These are phyloP conservation scores for Siniperca undulata DNA, from an alignment of 2,797 vertebrate genomes.

Conservation along the genomic window DNA sequence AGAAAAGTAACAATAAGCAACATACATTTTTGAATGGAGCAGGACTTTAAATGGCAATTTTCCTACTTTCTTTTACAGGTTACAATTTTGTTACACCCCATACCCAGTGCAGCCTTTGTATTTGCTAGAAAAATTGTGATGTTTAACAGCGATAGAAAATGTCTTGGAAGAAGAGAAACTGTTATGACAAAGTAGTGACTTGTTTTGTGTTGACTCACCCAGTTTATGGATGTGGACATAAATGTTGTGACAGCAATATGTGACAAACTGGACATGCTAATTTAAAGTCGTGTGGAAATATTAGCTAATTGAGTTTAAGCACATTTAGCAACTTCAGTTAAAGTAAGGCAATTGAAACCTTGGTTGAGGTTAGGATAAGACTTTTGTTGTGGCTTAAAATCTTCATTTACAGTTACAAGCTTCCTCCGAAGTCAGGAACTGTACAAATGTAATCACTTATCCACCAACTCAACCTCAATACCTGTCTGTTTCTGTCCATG, in stretches of 20 bases:
- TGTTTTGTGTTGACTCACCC: not conserved
- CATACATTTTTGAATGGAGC: not conserved
- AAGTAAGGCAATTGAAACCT: not conserved
- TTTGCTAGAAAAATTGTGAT: not conserved
- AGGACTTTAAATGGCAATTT: not conserved
- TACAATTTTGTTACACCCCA: not conserved
- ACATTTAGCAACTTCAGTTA: not conserved
- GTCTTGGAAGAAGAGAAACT: not conserved
- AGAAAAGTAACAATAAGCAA: not conserved
- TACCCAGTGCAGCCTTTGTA: not conserved
- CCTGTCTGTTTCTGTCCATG: not conserved
- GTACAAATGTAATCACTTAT: constrained; percentile 33
- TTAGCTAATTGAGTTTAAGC: not conserved
- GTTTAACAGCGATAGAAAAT: not conserved
- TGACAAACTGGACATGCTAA: not conserved
- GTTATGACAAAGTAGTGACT: not conserved
- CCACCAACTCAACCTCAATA: constrained; percentile 20
- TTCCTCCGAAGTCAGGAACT: constrained; percentile 2
- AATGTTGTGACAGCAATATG: not conserved
- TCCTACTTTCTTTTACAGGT: not conserved
- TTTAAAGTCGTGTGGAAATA: not conserved
- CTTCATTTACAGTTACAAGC: not conserved
- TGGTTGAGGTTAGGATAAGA: not conserved
- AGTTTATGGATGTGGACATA: not conserved
- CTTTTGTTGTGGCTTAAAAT: constrained; percentile 3